Conservation (phyloP, 2,113 vertebrate genomes). For the Pterocles orientalis region DNA sequence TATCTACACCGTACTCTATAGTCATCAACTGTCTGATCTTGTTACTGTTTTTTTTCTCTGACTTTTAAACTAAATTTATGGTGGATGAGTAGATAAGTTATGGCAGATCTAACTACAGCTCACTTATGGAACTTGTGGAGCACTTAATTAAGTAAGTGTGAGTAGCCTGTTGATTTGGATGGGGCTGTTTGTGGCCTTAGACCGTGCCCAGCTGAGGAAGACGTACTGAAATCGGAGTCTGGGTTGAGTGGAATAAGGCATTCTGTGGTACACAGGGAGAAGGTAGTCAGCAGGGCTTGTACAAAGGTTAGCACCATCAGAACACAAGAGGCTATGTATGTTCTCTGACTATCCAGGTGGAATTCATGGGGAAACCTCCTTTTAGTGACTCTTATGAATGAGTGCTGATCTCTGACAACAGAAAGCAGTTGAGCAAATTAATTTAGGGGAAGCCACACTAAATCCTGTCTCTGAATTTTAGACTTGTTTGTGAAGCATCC, state of each 20-base stretch:
- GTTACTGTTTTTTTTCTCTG: not conserved
- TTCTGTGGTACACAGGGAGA: not conserved
- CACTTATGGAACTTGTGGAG: not conserved
- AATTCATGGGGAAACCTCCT: fast-evolving
- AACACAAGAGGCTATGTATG: fast-evolving
- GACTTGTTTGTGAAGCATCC: fast-evolving
- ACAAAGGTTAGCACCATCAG: not conserved
- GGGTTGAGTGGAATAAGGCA: not conserved
- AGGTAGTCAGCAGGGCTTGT: too few species aligned
- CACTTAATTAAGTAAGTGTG: not conserved
- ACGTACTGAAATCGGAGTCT: not conserved
- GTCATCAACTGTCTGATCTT: not conserved
- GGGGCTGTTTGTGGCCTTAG: not conserved
- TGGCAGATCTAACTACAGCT: not conserved
- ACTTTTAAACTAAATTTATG: not conserved
- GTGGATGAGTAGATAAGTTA: not conserved
- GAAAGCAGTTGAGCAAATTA: not conserved
- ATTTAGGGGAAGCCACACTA: not conserved
- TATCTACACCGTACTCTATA: fast-evolving
- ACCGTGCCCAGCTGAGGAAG: not conserved
- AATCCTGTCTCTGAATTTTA: not conserved
- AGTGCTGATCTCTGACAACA: too few species aligned
- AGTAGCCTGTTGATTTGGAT: not conserved
- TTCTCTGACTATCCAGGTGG: fast-evolving
- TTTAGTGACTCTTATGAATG: not conserved